A percentile compares a stretch with the other conserved stretches of the same genome.
Evolutionary conservation across 2,888 invertebrate genomes (phyloP).

Genomic region (Cheilosia urbana): DNA sequence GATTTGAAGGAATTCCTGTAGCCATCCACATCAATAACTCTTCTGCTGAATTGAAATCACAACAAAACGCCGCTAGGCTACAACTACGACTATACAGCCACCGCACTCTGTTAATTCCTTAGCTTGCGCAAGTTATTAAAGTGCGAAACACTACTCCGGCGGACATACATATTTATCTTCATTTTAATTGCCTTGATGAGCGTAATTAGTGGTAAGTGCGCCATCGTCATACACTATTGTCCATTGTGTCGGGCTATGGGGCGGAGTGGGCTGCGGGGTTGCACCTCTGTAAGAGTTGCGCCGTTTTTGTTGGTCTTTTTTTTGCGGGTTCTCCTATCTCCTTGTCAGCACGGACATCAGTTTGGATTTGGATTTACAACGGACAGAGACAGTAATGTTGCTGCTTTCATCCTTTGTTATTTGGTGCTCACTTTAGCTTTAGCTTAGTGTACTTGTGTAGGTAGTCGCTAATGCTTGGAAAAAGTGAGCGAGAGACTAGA

Average conservation of each 20-base stretch:
- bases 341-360: slow-evolving; percentile 66
- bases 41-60: slow-evolving; percentile 50
- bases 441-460: not conserved
- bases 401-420: slow-evolving; percentile 49
- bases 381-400: slow-evolving; percentile 38
- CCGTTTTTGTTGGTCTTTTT: not conserved
- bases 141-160: slow-evolving; percentile 67
- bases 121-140: slow-evolving; percentile 64
- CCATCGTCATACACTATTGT: slow-evolving; percentile 55
- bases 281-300: slow-evolving; percentile 22
- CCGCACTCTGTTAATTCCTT: slow-evolving; percentile 27
- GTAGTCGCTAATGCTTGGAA: not conserved
- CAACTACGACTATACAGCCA: not conserved
- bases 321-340: slow-evolving; percentile 40
- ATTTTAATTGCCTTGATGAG: slow-evolving; percentile 74
- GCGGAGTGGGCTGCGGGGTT: not conserved
- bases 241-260: slow-evolving; percentile 51
- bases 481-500: slow-evolving; percentile 15
- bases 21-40: slow-evolving; percentile 11
- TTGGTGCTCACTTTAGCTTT: slow-evolving; percentile 16
- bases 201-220: slow-evolving; percentile 73
- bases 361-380: slow-evolving; percentile 41
- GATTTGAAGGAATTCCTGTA: slow-evolving; percentile 66
- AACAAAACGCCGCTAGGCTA: slow-evolving; percentile 45
- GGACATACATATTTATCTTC: slow-evolving; percentile 69